phyloP scores from a whole-genome alignment of 2,797 vertebrate genomes.

The Neopelma chrysocephalum region DNA sequence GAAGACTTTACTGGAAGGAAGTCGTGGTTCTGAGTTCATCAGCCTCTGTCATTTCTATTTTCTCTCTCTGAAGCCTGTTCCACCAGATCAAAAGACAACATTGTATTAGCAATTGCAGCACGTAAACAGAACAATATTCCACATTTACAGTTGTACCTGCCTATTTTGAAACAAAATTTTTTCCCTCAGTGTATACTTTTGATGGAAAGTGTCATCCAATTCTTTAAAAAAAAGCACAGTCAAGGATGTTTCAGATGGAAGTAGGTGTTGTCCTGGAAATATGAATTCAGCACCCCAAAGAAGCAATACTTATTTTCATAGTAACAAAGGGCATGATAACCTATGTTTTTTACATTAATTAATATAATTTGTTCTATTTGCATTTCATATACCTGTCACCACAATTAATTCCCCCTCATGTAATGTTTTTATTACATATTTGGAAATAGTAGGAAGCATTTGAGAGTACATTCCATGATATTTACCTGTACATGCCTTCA shows the following conservation, averaged over 20 bases:
- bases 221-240: background rate
- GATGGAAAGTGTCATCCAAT: background rate
- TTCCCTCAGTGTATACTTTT: background rate
- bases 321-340: background rate
- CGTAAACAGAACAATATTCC: background rate
- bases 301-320: background rate
- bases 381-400: background rate
- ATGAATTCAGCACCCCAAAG: background rate
- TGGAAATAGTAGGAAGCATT: background rate
- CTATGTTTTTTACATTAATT: background rate
- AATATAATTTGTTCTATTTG: background rate
- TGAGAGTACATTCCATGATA: fast-evolving
- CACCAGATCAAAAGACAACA: background rate
- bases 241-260: background rate
- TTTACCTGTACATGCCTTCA: background rate
- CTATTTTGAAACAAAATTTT: background rate
- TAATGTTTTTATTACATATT: background rate
- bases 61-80: background rate
- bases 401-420: background rate
- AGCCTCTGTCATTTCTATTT: background rate
- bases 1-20: constrained; percentile 45
- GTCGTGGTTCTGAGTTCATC: constrained; percentile 1
- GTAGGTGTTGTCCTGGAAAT: background rate
- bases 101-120: background rate
- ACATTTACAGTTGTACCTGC: background rate